Evolutionary conservation across 2,888 invertebrate genomes (phyloP).

Genomic region (Agriopis leucophaearia): DNA sequence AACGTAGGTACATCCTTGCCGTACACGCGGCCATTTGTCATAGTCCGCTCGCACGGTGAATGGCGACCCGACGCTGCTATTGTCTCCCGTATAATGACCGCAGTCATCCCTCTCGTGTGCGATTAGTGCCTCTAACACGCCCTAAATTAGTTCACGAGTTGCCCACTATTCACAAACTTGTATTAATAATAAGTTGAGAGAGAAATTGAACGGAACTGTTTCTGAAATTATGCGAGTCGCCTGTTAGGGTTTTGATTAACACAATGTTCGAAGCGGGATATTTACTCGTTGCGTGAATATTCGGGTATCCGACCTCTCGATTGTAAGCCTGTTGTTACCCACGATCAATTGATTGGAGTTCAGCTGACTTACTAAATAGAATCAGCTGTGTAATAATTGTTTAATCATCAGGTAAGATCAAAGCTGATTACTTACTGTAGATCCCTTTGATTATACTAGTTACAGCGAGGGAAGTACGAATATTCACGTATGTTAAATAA

Average conservation of each 20-base stretch:
- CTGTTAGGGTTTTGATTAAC: slow-evolving; percentile 21
- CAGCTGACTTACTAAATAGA: slow-evolving; percentile 3
- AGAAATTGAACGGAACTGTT: slow-evolving; percentile 28
- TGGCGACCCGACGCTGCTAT: slow-evolving; percentile 61
- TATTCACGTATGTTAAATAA: too few species aligned
- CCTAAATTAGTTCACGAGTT: slow-evolving; percentile 54
- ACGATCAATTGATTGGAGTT: slow-evolving; percentile 10
- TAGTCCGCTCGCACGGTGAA: slow-evolving; percentile 60
- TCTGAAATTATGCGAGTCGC: slow-evolving; percentile 19
- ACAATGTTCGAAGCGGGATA: slow-evolving; percentile 22
- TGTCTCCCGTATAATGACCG: slow-evolving; percentile 65
- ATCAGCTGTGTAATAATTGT: slow-evolving; percentile 5
- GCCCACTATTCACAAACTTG: slow-evolving; percentile 36
- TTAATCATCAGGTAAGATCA: not conserved
- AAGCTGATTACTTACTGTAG: not conserved
- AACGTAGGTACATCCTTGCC: slow-evolving; percentile 21
- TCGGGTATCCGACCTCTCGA: slow-evolving; percentile 5
- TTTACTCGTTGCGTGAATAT: slow-evolving; percentile 20
- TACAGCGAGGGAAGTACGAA: too few species aligned
- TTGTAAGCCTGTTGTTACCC: slow-evolving; percentile 12
- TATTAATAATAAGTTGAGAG: slow-evolving; percentile 26
- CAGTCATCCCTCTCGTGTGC: slow-evolving; percentile 51
- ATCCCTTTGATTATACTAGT: not conserved
- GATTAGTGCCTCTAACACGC: slow-evolving; percentile 54
- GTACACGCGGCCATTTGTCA: slow-evolving; percentile 70